A percentile compares a stretch with the other conserved stretches of the same genome.
These are phyloP conservation scores for Phyto melanocephala DNA, from an alignment of 2,888 invertebrate genomes.

Conservation along the genomic window DNA sequence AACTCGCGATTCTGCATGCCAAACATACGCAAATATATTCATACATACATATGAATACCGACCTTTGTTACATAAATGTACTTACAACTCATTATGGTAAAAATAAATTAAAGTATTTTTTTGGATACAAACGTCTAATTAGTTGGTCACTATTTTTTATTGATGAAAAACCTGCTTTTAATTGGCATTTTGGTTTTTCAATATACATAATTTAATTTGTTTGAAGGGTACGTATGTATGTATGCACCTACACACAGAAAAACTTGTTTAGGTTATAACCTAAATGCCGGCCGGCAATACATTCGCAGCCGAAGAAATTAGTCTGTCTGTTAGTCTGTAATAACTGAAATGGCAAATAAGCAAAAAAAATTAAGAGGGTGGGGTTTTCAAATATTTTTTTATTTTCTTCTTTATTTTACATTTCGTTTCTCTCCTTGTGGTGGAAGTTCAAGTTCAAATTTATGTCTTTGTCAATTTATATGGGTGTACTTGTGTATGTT, in stretches of 20 bases:
- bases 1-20: slow-evolving; percentile 30
- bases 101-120: too few species aligned
- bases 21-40: background rate
- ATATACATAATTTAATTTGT: too few species aligned
- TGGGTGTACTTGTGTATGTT: background rate
- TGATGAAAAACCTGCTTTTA: too few species aligned
- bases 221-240: too few species aligned
- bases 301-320: background rate
- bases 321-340: slow-evolving; percentile 6
- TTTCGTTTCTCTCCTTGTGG: background rate
- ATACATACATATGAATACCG: too few species aligned
- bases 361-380: background rate
- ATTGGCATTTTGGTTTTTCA: too few species aligned
- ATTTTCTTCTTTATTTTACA: background rate
- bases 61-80: too few species aligned
- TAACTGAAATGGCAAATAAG: background rate
- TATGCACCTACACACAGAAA: too few species aligned
- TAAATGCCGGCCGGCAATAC: slow-evolving; percentile 24
- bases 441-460: slow-evolving; percentile 62
- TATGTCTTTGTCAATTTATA: slow-evolving; percentile 10
- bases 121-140: too few species aligned
- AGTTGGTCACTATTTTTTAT: too few species aligned
- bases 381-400: background rate
- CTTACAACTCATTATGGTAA: too few species aligned
- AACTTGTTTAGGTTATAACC: background rate